Evolutionary conservation across 2,888 invertebrate species (phyloP).

Genomic region (Hemaris fuciformis): DNA sequence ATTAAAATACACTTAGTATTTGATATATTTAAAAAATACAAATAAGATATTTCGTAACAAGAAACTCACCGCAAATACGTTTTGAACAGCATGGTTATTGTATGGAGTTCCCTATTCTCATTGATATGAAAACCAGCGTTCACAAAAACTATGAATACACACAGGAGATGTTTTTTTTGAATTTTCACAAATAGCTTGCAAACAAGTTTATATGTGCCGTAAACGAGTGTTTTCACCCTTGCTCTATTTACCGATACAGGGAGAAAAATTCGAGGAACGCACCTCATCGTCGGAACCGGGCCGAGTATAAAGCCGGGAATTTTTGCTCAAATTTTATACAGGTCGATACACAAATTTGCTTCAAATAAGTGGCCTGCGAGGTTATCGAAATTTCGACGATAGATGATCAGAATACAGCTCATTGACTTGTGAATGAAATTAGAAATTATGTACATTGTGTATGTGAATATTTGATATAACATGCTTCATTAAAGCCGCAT

Average conservation of each 20-base stretch:
- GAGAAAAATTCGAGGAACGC: constrained; percentile 25
- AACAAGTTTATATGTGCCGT: neutral
- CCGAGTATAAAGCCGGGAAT: constrained; percentile 21
- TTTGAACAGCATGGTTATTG: too few relatives aligned
- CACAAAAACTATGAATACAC: neutral
- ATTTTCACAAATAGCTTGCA: neutral
- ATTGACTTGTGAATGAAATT: constrained; percentile 34
- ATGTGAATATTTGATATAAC: neutral
- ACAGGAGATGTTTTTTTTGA: neutral
- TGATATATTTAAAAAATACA: too few relatives aligned
- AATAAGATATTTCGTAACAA: too few relatives aligned
- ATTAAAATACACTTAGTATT: neutral
- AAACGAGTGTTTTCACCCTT: constrained; percentile 1
- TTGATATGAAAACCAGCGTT: too few relatives aligned
- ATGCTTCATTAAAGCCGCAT: too few relatives aligned
- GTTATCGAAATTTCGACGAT: constrained; percentile 58
- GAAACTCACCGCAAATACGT: too few relatives aligned
- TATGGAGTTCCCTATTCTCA: too few relatives aligned
- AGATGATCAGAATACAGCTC: constrained; percentile 37
- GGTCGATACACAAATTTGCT: constrained; percentile 61
- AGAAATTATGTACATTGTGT: too few relatives aligned
- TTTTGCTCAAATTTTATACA: constrained; percentile 56
- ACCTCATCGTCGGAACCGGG: constrained; percentile 21
- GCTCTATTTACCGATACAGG: constrained; percentile 23
- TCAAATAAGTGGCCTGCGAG: constrained; percentile 58